A percentile compares a stretch with the other conserved stretches of the same genome.
Conservation (phyloP, 2,888 invertebrate genomes). For the Leptinotarsa juncta region DNA sequence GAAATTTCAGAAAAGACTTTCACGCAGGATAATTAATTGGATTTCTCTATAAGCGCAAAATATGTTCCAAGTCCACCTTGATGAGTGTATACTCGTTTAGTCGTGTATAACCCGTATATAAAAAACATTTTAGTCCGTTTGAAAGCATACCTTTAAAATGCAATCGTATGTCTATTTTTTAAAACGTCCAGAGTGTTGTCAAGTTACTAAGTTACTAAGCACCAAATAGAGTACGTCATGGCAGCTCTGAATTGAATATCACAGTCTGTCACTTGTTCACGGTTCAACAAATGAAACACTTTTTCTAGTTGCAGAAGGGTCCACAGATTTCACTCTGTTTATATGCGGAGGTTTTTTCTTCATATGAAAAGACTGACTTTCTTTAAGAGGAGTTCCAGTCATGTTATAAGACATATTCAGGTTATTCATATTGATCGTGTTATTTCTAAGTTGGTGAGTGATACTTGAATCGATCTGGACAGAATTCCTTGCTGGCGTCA, state of each 20-base stretch:
- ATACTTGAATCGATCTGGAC: conserved; percentile 42
- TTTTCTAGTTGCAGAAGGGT: conserved; percentile 30
- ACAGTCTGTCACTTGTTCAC: neutral
- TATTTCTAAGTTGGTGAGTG: conserved; percentile 42
- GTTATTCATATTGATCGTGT: conserved; percentile 42
- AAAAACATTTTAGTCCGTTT: too few species aligned
- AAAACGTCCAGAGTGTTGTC: too few species aligned
- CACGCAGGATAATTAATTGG: too few species aligned
- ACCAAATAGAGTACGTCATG: too few species aligned
- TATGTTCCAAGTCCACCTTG: too few species aligned
- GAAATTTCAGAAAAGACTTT: too few species aligned
- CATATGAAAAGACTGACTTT: conserved; percentile 12
- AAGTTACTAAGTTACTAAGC: too few species aligned
- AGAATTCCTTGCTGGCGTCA: conserved; percentile 48
- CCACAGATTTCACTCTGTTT: conserved; percentile 23
- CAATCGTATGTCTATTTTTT: too few species aligned
- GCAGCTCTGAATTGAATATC: neutral
- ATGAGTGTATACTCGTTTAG: too few species aligned
- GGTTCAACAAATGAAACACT: conserved; percentile 44
- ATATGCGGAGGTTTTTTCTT: conserved; percentile 3
- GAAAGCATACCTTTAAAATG: too few species aligned
- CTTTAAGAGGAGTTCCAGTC: neutral
- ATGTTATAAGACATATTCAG: conserved; percentile 37
- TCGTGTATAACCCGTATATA: too few species aligned
- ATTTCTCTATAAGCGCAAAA: too few species aligned